Evolutionary conservation across 2,888 invertebrate genomes (phyloP).

Genomic region (Heliconius aoede): DNA sequence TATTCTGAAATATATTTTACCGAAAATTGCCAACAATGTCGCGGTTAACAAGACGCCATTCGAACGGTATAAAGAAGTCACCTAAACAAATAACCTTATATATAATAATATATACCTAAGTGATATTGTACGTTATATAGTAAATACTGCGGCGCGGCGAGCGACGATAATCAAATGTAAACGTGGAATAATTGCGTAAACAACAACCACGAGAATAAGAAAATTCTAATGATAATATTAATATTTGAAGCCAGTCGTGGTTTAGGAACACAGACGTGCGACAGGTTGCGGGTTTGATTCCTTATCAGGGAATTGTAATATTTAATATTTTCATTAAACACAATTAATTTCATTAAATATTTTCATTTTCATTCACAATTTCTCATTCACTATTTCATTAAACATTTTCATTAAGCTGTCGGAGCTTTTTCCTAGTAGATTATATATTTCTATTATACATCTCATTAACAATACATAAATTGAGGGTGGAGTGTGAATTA

Average conservation of each 20-base stretch:
- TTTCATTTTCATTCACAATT: too few relatives aligned
- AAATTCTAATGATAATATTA: not conserved
- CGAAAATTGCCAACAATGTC: not conserved
- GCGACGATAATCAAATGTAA: conserved; percentile 15
- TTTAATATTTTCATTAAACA: too few relatives aligned
- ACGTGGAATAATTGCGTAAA: conserved; percentile 17
- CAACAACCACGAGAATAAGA: conserved; percentile 13
- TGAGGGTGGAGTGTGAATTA: not conserved
- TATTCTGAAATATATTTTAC: not conserved
- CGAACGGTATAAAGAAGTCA: not conserved
- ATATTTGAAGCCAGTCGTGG: not conserved
- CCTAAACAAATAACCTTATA: not conserved
- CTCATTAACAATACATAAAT: not conserved
- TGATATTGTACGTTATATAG: not conserved
- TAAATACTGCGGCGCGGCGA: conserved; percentile 4
- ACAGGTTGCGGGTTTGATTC: not conserved
- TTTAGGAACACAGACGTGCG: too few relatives aligned
- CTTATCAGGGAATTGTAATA: too few relatives aligned
- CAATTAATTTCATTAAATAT: too few relatives aligned
- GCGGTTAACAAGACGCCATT: not conserved
- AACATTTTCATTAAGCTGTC: too few relatives aligned
- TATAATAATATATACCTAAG: not conserved
- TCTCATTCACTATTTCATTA: too few relatives aligned
- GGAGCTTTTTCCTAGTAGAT: too few relatives aligned
- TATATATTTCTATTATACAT: too few relatives aligned